phyloP scores from a whole-genome alignment of 2,888 invertebrate species.

The Catocala nupta region DNA sequence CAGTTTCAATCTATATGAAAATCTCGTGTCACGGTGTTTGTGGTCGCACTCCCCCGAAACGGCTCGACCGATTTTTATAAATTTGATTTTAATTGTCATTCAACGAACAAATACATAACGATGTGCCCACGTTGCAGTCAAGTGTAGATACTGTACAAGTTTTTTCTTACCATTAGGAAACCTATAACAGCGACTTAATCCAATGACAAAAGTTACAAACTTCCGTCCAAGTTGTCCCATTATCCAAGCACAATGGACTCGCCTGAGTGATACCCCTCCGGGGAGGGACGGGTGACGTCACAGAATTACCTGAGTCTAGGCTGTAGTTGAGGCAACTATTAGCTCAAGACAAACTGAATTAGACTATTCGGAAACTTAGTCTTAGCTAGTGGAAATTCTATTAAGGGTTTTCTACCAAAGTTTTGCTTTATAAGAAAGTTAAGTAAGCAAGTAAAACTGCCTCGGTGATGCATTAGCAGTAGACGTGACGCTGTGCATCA shows the following conservation, averaged over 20 bases:
- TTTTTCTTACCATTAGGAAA: conserved; percentile 1
- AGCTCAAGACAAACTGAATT: conserved; percentile 9
- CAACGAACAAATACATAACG: too few species aligned
- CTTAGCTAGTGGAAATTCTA: not conserved
- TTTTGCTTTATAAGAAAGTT: not conserved
- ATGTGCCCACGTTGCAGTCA: too few species aligned
- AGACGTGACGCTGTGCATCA: too few species aligned
- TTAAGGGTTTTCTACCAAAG: not conserved
- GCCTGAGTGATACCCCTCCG: conserved; percentile 11
- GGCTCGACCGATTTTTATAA: too few species aligned
- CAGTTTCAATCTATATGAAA: too few species aligned
- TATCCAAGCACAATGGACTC: conserved; percentile 13
- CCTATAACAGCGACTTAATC: conserved; percentile 25
- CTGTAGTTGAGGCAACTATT: conserved; percentile 2
- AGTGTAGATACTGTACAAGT: too few species aligned
- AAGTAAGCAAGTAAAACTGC: too few species aligned
- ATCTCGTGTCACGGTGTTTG: too few species aligned
- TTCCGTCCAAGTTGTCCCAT: conserved; percentile 25
- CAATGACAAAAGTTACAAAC: conserved; percentile 40
- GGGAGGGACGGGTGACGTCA: conserved; percentile 14
- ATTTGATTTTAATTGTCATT: too few species aligned
- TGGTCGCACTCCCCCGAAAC: too few species aligned
- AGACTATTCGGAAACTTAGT: conserved; percentile 12
- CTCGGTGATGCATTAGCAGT: too few species aligned
- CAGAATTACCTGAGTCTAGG: not conserved